Conservation (phyloP, 2,113 vertebrate species). For the Capra hircus region DNA sequence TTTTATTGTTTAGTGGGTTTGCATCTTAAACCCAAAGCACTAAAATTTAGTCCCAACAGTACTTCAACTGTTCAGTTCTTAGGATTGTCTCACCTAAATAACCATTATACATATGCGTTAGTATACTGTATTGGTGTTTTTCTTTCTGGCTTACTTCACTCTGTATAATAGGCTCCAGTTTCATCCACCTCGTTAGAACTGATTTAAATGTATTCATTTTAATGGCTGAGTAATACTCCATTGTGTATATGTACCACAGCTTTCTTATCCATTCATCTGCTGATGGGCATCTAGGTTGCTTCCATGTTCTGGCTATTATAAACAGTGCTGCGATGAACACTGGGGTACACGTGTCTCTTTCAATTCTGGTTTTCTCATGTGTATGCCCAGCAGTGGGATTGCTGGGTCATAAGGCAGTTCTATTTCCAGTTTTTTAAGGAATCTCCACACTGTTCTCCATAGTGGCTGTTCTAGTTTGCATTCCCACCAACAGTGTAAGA, state of each 20-base stretch:
- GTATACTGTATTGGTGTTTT: not conserved
- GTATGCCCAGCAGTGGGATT: not conserved
- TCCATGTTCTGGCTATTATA: not conserved
- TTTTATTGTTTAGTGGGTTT: not conserved
- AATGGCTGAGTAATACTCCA: not conserved
- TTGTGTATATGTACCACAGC: not conserved
- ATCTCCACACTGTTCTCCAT: not conserved
- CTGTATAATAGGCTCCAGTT: not conserved
- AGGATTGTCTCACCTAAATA: not conserved
- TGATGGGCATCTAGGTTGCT: not conserved
- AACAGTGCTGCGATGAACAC: not conserved
- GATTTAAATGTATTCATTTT: not conserved
- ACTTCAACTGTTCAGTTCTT: not conserved
- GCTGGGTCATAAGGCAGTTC: not conserved
- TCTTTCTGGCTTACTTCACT: not conserved
- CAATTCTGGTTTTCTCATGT: not conserved
- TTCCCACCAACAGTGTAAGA: not conserved
- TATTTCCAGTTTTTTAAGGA: not conserved
- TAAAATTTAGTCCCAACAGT: not conserved
- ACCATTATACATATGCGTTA: not conserved
- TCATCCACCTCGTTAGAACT: not conserved
- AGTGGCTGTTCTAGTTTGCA: not conserved
- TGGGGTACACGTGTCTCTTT: not conserved
- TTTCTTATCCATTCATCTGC: not conserved
- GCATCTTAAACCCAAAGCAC: not conserved